phyloP scores from a whole-genome alignment of 1,140 invertebrate genomes.

The Venustaconcha ellipsiformis region DNA sequence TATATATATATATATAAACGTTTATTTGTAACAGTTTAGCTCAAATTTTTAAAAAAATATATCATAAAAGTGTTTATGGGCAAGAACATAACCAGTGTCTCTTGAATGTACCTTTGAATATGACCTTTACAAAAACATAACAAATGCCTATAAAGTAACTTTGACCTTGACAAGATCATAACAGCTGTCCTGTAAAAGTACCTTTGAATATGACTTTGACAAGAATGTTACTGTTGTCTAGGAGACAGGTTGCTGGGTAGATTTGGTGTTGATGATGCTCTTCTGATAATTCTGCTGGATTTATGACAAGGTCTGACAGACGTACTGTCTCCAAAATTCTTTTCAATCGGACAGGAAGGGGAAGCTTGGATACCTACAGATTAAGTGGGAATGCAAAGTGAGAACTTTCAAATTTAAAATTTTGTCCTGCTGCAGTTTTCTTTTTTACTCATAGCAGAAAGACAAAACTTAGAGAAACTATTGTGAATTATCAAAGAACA shows the following conservation, averaged over 20 bases:
- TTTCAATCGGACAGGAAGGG: slow-evolving; percentile 33
- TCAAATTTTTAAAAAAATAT: too few relatives aligned
- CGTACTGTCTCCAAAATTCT: slow-evolving; percentile 21
- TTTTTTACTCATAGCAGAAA: too few relatives aligned
- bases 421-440: too few relatives aligned
- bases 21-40: too few relatives aligned
- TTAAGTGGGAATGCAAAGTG: not conserved
- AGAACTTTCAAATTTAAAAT: not conserved
- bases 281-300: slow-evolving; percentile 34
- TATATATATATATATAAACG: too few relatives aligned
- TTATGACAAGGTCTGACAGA: slow-evolving; percentile 45
- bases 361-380: slow-evolving; percentile 24
- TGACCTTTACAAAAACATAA: slow-evolving; percentile 33
- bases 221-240: slow-evolving; percentile 32
- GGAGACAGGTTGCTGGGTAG: slow-evolving; percentile 40
- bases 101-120: too few relatives aligned
- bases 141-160: slow-evolving; percentile 3
- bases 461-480: too few relatives aligned
- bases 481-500: too few relatives aligned
- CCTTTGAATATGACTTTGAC: slow-evolving; percentile 33
- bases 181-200: slow-evolving; percentile 2
- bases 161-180: slow-evolving; percentile 34
- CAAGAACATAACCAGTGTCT: too few relatives aligned
- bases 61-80: too few relatives aligned
- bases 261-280: slow-evolving; percentile 20